phyloP scores from a whole-genome alignment of 92 coral and sea anemone genomes.

The Paragorgia papillata region DNA sequence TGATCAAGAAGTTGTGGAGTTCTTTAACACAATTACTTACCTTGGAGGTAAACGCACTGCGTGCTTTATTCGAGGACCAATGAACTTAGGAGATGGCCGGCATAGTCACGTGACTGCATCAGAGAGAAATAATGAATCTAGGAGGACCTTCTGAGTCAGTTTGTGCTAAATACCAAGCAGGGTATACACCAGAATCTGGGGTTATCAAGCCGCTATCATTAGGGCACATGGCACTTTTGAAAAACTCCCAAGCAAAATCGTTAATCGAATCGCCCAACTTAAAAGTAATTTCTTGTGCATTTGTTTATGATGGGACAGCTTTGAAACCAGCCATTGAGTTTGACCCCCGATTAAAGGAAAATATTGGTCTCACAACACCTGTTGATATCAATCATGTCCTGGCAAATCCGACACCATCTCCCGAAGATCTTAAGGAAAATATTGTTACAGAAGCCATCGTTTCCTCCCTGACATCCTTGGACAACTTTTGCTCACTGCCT shows the following conservation, averaged over 20 bases:
- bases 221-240: slow-evolving; percentile 53
- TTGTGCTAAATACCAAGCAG: slow-evolving; percentile 52
- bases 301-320: slow-evolving; percentile 60
- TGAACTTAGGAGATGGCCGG: slow-evolving; percentile 55
- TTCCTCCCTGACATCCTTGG: slow-evolving; percentile 54
- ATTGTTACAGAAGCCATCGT: slow-evolving; percentile 54
- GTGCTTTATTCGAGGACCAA: slow-evolving; percentile 55
- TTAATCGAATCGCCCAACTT: slow-evolving; percentile 53
- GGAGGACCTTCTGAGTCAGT: slow-evolving; percentile 58
- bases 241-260: slow-evolving; percentile 52
- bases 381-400: slow-evolving; percentile 31
- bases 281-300: slow-evolving; percentile 57
- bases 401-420: slow-evolving; percentile 48
- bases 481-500: slow-evolving; percentile 57
- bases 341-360: slow-evolving; percentile 45
- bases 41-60: slow-evolving; percentile 48
- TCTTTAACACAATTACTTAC: slow-evolving; percentile 49
- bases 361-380: slow-evolving; percentile 33
- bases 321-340: slow-evolving; percentile 63
- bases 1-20: slow-evolving; percentile 48
- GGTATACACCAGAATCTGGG: slow-evolving; percentile 56
- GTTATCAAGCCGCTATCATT: slow-evolving; percentile 48
- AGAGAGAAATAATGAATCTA: slow-evolving; percentile 52
- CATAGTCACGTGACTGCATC: slow-evolving; percentile 44
- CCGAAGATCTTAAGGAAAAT: slow-evolving; percentile 36